Evolutionary conservation across 1,140 invertebrate genomes (phyloP).

Genomic region (Latrodectus geometricus): DNA sequence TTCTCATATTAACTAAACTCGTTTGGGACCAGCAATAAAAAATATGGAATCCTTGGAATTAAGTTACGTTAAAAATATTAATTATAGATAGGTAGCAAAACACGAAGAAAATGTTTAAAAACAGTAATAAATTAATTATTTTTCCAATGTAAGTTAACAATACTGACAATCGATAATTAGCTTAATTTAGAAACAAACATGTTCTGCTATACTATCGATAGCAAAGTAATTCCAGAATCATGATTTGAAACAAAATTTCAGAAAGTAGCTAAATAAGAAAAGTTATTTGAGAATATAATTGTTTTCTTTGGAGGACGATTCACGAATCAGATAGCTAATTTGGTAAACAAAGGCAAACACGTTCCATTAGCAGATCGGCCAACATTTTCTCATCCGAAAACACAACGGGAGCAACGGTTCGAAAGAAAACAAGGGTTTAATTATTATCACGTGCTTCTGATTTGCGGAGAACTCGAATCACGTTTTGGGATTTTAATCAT

Average conservation of each 20-base stretch:
- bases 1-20: no score
- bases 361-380: background rate
- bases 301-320: background rate
- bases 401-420: background rate
- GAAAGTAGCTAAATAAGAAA: background rate
- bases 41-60: no score
- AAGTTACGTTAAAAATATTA: no score
- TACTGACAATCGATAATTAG: no score
- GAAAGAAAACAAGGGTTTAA: background rate
- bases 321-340: background rate
- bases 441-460: conserved; percentile 3
- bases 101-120: no score
- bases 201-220: no score
- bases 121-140: no score
- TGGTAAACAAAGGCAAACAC: background rate
- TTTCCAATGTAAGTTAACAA: no score
- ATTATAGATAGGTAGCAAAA: no score
- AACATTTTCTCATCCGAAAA: background rate
- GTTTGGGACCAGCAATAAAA: no score
- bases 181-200: no score
- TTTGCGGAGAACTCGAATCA: background rate
- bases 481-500: conserved; percentile 6
- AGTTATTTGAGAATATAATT: background rate
- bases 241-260: background rate
- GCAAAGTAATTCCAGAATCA: background rate